A percentile compares a stretch with the other conserved stretches of the same genome.
Conservation (phyloP, 2,797 vertebrate genomes). For the Pachyuromys duprasi region DNA sequence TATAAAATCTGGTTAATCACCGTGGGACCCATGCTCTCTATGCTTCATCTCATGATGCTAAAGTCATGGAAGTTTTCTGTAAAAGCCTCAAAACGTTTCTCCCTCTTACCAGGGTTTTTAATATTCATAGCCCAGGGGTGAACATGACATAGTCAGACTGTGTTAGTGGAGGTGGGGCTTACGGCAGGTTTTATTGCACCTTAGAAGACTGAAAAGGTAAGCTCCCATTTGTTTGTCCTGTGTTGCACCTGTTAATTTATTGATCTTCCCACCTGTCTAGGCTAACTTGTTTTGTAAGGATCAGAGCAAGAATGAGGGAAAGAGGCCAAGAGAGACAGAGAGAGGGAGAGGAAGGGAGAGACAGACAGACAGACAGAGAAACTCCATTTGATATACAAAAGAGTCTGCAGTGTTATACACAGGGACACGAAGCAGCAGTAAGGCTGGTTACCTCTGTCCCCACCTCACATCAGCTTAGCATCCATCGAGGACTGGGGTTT, state of each 20-base stretch:
- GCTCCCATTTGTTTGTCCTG: neutral
- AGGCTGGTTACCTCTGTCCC: neutral
- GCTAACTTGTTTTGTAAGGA: neutral
- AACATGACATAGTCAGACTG: neutral
- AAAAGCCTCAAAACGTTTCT: neutral
- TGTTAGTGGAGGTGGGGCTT: neutral
- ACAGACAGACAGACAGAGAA: neutral
- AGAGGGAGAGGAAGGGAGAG: too few relatives aligned
- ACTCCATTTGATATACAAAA: neutral
- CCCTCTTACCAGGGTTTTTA: neutral
- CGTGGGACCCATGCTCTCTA: neutral
- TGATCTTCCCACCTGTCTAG: neutral
- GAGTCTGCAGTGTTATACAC: neutral
- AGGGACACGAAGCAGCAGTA: neutral
- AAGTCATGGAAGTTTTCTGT: slow-evolving; percentile 47
- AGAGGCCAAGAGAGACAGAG: neutral
- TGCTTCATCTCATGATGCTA: neutral
- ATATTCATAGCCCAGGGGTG: neutral
- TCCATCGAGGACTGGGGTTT: neutral
- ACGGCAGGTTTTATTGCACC: neutral
- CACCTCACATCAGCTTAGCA: neutral
- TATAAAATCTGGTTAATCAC: slow-evolving; percentile 70
- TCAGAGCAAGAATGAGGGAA: neutral
- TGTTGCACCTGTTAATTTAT: slow-evolving; percentile 16
- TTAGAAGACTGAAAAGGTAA: neutral